phyloP scores from a whole-genome alignment of 2,113 vertebrate species.

The Labeo catla region DNA sequence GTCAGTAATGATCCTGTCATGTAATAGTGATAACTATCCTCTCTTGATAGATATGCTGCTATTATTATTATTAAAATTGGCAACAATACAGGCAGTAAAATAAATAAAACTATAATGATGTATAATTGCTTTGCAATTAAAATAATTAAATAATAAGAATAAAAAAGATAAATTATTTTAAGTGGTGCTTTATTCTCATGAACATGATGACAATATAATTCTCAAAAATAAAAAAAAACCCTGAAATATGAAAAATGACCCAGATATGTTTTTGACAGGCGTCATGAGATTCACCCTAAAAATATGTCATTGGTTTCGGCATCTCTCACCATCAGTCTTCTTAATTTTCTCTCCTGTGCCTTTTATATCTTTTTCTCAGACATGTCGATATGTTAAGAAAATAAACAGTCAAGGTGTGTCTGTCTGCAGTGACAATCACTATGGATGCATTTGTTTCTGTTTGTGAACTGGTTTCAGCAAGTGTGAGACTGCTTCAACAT shows the following conservation, averaged over 20 bases:
- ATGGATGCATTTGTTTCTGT: neutral
- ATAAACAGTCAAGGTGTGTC: constrained; percentile 12
- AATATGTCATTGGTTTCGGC: neutral
- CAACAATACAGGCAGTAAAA: neutral
- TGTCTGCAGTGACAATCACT: neutral
- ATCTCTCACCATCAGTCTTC: neutral
- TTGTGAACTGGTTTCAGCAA: neutral
- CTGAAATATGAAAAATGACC: neutral
- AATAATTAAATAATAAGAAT: neutral
- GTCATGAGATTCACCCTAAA: neutral
- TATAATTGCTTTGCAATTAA: neutral
- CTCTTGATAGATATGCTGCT: neutral
- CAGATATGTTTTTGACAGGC: neutral
- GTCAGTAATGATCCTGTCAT: neutral
- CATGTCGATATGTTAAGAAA: neutral
- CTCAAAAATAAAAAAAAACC: neutral
- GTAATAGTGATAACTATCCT: neutral
- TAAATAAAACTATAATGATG: neutral
- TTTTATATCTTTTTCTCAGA: neutral
- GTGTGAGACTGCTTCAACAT: neutral
- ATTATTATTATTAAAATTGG: neutral
- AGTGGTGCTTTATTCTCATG: neutral
- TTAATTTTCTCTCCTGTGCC: neutral
- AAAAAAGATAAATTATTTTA: neutral
- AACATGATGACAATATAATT: neutral